phyloP scores from a whole-genome alignment of 2,888 invertebrate species.

The Gandaritis pyraliata region DNA sequence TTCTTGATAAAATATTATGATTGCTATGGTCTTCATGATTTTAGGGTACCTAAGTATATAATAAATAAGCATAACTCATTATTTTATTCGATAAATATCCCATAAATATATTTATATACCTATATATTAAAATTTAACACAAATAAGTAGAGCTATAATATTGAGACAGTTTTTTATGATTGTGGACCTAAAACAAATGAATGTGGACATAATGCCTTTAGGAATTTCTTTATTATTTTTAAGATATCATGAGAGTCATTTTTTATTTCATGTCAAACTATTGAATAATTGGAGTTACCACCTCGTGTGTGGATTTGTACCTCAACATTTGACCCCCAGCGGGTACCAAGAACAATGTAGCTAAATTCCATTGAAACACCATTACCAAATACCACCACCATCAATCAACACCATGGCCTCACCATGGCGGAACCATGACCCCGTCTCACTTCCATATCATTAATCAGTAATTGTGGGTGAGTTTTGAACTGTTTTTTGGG shows the following conservation, averaged over 20 bases:
- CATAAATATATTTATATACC: no score
- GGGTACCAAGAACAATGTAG: slow-evolving; percentile 76
- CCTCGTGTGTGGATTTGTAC: background rate
- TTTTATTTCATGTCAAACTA: background rate
- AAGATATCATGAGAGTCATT: no score
- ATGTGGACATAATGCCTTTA: no score
- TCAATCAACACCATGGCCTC: slow-evolving; percentile 67
- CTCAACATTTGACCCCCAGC: slow-evolving; percentile 47
- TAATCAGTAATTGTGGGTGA: slow-evolving; percentile 79
- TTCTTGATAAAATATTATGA: slow-evolving; percentile 3
- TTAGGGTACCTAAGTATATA: no score
- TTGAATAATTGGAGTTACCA: background rate
- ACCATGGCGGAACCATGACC: slow-evolving; percentile 62
- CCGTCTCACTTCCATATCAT: slow-evolving; percentile 76
- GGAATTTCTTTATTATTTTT: no score
- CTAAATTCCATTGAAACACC: slow-evolving; percentile 81
- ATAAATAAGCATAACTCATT: no score
- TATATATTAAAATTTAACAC: no score
- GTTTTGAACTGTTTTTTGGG: slow-evolving; percentile 48
- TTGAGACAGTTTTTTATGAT: no score
- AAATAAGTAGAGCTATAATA: no score
- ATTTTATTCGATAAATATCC: no score
- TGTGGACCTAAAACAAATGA: no score
- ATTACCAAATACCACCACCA: slow-evolving; percentile 80
- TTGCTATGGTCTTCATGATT: no score